Evolutionary conservation across 2,888 invertebrate genomes (phyloP), one percentile per base, ranked within the genome.

Genomic region (Steinernema hermaphroditum): DNA sequence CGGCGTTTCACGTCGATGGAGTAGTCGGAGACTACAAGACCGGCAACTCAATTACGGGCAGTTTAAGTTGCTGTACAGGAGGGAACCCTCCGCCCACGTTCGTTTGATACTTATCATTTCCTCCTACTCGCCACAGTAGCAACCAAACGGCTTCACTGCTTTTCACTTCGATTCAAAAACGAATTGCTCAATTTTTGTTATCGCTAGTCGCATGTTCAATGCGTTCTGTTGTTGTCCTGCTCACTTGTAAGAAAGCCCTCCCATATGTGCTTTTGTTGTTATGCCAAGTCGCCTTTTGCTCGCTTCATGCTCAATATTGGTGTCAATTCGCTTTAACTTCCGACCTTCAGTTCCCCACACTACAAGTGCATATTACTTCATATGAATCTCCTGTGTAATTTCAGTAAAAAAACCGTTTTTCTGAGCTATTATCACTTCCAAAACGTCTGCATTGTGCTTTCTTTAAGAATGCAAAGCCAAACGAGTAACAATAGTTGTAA

Each of bases 1-100:
- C 84, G 16, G 86, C 86, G 2, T 86, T 86, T 74, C 86, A 86
- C 73, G 82, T 86, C 24, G 86, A 86, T 72, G 86, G 86, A 16
- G 86, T 87, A 34, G 80, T 87, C 34, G 78, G 82, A 44, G 79
- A 79, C 70, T 83, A 86, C 72, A 77, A 82, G 32, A 77, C 27
- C 4, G 62, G 62, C 12, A 62, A 34, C 27, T 62, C 62, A 16
- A 9, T 62, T 32, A 62, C 62, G 8, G 62, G 62, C 62, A 62
- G 62, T 32, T 16, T 62, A n/a, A 62, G 62, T n/a, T 62, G 62
- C 16, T 62, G 62, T 27, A 62, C 62, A 1, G 62, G 62, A 32
- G 62, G 62, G 6, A 62, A 62, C 34, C 62, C 62, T 14, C 62
- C 62, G 12, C 62, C 62, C 29, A 62, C 62, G 16, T 62, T 62